phyloP scores from a whole-genome alignment of 23 tunicate genomes.

The Halocynthia aurantium region DNA sequence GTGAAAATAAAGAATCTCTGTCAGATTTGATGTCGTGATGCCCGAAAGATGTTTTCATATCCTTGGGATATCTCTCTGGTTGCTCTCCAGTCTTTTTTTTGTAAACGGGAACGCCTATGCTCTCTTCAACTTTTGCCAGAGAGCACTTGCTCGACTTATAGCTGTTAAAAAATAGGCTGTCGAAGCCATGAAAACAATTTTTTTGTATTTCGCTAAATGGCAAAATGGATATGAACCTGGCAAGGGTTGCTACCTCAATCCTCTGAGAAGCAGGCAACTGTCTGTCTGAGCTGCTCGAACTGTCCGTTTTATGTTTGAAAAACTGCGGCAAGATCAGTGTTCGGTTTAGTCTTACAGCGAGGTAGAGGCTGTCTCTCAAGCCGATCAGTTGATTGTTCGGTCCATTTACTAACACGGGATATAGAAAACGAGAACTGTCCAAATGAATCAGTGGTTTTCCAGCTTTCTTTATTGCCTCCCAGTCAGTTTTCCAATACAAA shows the following conservation, averaged over 20 bases:
- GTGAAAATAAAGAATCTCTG: background rate
- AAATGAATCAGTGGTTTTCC: conserved; percentile 17
- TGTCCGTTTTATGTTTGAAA: conserved; percentile 21
- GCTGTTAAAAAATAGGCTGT: conserved; percentile 6
- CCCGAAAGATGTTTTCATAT: background rate
- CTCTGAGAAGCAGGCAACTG: conserved; percentile 30
- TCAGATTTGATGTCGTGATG: background rate
- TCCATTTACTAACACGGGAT: conserved; percentile 36
- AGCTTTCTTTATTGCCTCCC: conserved; percentile 1
- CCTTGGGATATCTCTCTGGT: background rate
- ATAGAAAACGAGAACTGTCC: conserved; percentile 24
- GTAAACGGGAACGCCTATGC: background rate
- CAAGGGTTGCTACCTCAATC: conserved; percentile 6
- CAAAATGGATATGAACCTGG: conserved; percentile 7
- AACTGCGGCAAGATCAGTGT: conserved; percentile 29
- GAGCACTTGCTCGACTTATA: background rate
- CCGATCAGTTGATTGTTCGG: conserved; percentile 42
- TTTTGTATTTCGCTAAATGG: background rate
- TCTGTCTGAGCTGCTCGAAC: background rate
- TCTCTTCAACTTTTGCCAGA: background rate
- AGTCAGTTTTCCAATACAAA: conserved; percentile 6
- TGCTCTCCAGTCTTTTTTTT: background rate
- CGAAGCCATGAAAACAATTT: conserved; percentile 6
- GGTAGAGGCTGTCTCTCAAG: conserved; percentile 26
- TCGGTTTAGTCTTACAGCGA: conserved; percentile 32